Evolutionary conservation across 2,888 invertebrate species (phyloP).

Genomic region (Malachius bipustulatus): DNA sequence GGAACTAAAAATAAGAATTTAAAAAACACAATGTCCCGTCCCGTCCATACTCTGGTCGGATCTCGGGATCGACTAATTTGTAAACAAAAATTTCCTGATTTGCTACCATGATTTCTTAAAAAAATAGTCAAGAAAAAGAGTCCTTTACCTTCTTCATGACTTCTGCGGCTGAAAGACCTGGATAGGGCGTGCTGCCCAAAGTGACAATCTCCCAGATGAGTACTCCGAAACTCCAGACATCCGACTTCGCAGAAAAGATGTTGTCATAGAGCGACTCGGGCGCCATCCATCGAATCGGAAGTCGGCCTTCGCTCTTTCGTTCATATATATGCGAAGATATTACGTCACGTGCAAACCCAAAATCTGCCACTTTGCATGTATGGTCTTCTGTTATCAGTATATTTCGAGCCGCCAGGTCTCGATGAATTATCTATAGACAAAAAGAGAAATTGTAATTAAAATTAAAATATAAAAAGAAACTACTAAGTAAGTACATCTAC

Average conservation of each 20-base stretch:
- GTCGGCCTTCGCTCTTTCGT: constrained; percentile 63
- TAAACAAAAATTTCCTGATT: too few species aligned
- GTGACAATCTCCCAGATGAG: constrained; percentile 95
- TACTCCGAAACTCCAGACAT: constrained; percentile 93
- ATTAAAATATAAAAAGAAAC: background rate
- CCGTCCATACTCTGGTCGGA: too few species aligned
- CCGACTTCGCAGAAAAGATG: constrained; percentile 85
- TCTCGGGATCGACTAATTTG: too few species aligned
- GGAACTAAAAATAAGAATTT: too few species aligned
- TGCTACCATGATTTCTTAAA: too few species aligned
- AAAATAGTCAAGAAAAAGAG: too few species aligned
- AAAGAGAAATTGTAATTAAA: constrained; percentile 9
- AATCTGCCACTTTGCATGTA: constrained; percentile 86
- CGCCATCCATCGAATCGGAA: constrained; percentile 83
- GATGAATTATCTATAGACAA: constrained; percentile 67
- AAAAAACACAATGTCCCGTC: too few species aligned
- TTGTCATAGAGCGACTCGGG: constrained; percentile 91
- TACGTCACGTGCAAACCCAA: constrained; percentile 85
- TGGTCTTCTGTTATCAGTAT: constrained; percentile 78
- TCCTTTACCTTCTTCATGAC: constrained; percentile 73
- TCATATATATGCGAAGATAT: constrained; percentile 81
- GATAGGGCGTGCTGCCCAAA: constrained; percentile 89
- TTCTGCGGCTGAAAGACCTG: constrained; percentile 82
- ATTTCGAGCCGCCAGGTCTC: constrained; percentile 83
- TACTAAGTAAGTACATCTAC: too few species aligned